Evolutionary conservation across 2,113 vertebrate genomes (phyloP), one percentile per base, ranked within the genome.

Genomic region (Hippocampus barbouri): DNA sequence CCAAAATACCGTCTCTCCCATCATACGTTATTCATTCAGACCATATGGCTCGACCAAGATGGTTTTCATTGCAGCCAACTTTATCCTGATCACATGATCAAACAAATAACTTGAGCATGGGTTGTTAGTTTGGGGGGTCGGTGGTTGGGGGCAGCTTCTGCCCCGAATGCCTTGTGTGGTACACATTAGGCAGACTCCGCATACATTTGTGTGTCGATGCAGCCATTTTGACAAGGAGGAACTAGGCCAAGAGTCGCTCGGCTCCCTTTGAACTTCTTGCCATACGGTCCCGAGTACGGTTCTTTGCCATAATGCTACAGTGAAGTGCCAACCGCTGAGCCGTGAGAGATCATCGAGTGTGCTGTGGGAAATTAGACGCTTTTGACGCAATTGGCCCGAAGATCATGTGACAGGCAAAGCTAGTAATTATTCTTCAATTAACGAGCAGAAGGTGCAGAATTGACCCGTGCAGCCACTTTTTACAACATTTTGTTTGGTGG

Each of bases 231-330:
- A 87, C 86, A 87, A 80, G 62, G 82, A 86, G 79, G 86, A 86
- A 87, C 70, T 87, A 87, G 87, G 90, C 89, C 83, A 90, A 88
- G 86, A 88, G 86, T 87, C 82, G 89, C 82, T 86, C 78, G 70
- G 79, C 80, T 86, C 80, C 80, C 83, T 89, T 88, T 89, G 84
- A 86, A 88, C 80, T 78, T 69, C 40, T 54, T 79, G 78, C 88
- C 90, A 91, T 90, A 87, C 89, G 85, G 84, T 74, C 76, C 70
- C 53, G 41, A 83, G 82, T 83, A 79, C 75, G 72, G 72, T 71
- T 79, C 75, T 70, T 73, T 66, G 72, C 65, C 75, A 70, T 54
- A 78, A 83, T 83, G 82, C 79, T 78, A 80, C 18, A 66, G 76
- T 67, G 43, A 61, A 34, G 18, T 34, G 6, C 15, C 59, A 9